These are phyloP conservation scores for Pleuronectes platessa DNA, from an alignment of 2,113 vertebrate species.

Conservation along the genomic window DNA sequence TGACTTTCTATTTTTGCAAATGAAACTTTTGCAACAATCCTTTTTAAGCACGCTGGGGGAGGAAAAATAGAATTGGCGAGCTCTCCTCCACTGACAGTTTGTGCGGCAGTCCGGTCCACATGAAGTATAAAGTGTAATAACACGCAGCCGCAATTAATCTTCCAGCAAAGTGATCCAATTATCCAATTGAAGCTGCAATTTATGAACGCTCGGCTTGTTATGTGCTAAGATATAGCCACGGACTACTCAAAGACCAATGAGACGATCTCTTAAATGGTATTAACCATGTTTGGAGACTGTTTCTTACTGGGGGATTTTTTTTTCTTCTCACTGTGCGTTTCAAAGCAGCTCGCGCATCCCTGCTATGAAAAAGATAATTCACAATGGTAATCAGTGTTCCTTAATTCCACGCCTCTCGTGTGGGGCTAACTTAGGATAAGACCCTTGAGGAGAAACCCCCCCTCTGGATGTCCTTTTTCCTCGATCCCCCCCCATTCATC, in stretches of 20 bases:
- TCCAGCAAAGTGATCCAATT: constrained; percentile 73
- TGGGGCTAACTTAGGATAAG: constrained; percentile 60
- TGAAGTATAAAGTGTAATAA: constrained; percentile 55
- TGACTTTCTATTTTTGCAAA: not conserved
- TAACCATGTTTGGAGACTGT: constrained; percentile 66
- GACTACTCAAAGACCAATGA: constrained; percentile 54
- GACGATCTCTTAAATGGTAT: constrained; percentile 57
- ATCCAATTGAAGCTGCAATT: constrained; percentile 69
- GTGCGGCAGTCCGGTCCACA: constrained; percentile 32
- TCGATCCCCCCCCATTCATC: constrained; percentile 44
- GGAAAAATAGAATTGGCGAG: not conserved
- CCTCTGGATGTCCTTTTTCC: constrained; percentile 38
- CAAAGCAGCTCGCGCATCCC: constrained; percentile 44
- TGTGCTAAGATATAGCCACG: constrained; percentile 63
- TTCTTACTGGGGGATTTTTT: constrained; percentile 42
- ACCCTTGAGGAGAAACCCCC: constrained; percentile 47
- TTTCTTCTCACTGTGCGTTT: constrained; percentile 47
- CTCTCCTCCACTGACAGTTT: not conserved
- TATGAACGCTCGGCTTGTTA: constrained; percentile 57
- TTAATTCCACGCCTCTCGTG: constrained; percentile 62
- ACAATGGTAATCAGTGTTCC: constrained; percentile 56
- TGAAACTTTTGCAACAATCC: constrained; percentile 11
- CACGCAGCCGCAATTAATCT: constrained; percentile 69
- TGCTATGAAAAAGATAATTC: constrained; percentile 65
- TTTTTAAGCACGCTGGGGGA: not conserved